A percentile compares a stretch with the other conserved stretches of the same genome.
phyloP scores from a whole-genome alignment of 2,888 invertebrate species.

The Trichopoda pennipes region DNA sequence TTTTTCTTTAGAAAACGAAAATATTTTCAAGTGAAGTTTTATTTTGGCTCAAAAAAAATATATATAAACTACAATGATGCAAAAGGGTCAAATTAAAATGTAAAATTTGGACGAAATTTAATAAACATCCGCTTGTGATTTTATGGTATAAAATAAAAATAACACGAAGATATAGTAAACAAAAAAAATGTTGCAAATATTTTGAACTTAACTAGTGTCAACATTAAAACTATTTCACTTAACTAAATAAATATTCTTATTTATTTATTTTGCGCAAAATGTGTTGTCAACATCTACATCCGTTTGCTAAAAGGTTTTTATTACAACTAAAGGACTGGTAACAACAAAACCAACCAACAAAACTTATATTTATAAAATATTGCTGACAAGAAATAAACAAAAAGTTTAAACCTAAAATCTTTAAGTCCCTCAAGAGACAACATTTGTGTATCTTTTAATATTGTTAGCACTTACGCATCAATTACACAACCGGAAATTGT shows the following conservation, averaged over 20 bases:
- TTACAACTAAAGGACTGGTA: conserved; percentile 12
- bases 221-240: conserved; percentile 6
- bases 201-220: no score
- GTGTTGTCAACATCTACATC: conserved; percentile 44
- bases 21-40: no score
- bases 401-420: conserved; percentile 8
- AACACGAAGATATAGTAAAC: no score
- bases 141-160: no score
- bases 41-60: no score
- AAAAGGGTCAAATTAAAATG: no score
- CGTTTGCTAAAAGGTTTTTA: conserved; percentile 33
- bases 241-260: conserved; percentile 18
- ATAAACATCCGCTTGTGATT: no score
- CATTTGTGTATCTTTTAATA: conserved; percentile 5
- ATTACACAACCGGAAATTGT: conserved; percentile 59
- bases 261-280: conserved; percentile 39
- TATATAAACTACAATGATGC: no score
- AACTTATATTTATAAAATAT: neutral
- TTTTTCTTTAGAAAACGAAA: no score
- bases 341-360: neutral
- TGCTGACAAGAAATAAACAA: conserved; percentile 6
- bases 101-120: no score
- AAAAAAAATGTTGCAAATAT: no score
- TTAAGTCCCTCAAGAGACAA: neutral
- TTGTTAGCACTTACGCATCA: conserved; percentile 41